phyloP scores from a whole-genome alignment of 2,888 invertebrate species.

The Orthosia incerta region DNA sequence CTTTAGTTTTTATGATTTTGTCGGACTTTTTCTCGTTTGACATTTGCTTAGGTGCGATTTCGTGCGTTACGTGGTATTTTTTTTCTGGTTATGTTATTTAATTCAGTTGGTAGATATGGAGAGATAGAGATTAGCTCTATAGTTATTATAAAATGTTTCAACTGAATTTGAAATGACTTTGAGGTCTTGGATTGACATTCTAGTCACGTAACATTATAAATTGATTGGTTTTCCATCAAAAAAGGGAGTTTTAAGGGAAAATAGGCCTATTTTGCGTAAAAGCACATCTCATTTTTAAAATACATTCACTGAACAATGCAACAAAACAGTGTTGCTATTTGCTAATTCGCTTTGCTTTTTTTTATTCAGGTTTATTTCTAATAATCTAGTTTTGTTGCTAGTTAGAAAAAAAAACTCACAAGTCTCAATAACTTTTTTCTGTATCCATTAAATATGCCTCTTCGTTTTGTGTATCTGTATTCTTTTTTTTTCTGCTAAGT shows the following conservation, averaged over 20 bases:
- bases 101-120: neutral
- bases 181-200: neutral
- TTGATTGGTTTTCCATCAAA: no score
- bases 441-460: no score
- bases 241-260: no score
- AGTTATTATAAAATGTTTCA: neutral
- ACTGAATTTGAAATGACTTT: neutral
- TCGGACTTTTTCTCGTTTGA: slow-evolving; percentile 31
- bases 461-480: neutral
- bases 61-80: neutral
- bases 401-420: no score
- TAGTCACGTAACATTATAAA: neutral
- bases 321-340: no score
- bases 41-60: slow-evolving; percentile 30
- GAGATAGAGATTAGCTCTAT: neutral
- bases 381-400: no score
- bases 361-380: no score
- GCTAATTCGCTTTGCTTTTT: no score
- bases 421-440: no score
- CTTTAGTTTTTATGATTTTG: slow-evolving; percentile 39
- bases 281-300: neutral
- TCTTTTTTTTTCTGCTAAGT: no score
- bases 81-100: neutral
- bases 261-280: no score
- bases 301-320: no score